Evolutionary conservation across 2,797 vertebrate genomes (phyloP).

Genomic region (Cephalopachus bancanus): DNA sequence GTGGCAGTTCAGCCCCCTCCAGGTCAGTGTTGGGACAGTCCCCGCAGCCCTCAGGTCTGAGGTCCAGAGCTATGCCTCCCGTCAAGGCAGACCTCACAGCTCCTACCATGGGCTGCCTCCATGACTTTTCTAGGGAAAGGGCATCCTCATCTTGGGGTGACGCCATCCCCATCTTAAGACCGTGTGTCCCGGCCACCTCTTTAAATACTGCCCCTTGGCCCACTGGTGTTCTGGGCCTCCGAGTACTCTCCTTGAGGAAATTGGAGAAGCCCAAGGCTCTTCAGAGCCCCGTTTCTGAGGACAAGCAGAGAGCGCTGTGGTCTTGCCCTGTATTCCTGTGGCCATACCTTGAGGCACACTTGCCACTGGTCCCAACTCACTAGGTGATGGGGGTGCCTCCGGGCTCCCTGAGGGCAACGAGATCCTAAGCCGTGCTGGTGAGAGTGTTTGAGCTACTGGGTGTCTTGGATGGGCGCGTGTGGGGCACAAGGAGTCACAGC

Average conservation of each 20-base stretch:
- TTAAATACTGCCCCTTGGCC: background rate
- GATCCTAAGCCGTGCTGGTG: background rate
- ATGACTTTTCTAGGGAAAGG: background rate
- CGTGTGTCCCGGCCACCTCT: background rate
- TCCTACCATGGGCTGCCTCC: background rate
- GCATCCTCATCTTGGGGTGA: background rate
- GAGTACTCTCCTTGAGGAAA: background rate
- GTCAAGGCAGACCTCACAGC: background rate
- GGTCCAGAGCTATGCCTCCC: background rate
- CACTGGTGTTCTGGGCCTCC: background rate
- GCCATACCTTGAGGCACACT: background rate
- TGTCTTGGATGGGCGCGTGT: background rate
- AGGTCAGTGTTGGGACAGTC: background rate
- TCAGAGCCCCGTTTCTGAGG: background rate
- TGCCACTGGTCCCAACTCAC: background rate
- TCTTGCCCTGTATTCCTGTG: background rate
- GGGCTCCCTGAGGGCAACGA: background rate
- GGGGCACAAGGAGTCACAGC: background rate
- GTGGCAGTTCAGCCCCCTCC: background rate
- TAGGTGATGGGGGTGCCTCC: background rate
- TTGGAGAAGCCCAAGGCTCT: background rate
- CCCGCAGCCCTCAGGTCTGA: background rate
- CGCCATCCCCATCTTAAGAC: background rate
- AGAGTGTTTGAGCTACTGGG: background rate
- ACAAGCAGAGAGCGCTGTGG: background rate